Evolutionary conservation across 2,797 vertebrate genomes (phyloP).

Genomic region (Lindbergichthys nudifrons): DNA sequence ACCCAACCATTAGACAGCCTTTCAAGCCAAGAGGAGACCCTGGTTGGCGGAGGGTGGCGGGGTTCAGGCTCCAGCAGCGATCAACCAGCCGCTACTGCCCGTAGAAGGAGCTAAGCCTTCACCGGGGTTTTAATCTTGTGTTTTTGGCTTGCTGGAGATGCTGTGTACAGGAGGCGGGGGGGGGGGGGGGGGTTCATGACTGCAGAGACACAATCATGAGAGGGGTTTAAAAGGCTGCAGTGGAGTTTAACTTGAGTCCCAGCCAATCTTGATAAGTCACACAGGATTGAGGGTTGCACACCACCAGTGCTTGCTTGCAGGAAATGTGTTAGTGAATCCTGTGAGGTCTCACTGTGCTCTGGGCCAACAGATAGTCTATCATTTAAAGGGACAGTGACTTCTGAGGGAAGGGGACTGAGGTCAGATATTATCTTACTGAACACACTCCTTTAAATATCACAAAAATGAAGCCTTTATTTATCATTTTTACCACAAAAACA

Average conservation of each 20-base stretch:
- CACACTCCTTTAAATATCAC: neutral
- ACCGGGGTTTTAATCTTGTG: constrained; percentile 65
- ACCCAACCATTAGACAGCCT: constrained; percentile 22
- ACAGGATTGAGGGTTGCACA: constrained; percentile 47
- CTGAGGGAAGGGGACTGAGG: neutral
- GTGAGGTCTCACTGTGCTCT: constrained; percentile 3
- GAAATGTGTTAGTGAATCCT: constrained; percentile 48
- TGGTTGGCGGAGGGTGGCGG: constrained; percentile 42
- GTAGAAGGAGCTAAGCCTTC: constrained; percentile 71
- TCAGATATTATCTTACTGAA: constrained; percentile 13
- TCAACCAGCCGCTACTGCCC: constrained; percentile 63
- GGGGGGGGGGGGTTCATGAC: constrained; percentile 20
- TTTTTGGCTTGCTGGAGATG: constrained; percentile 47
- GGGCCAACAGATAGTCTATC: constrained; percentile 5
- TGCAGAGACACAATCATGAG: constrained; percentile 57
- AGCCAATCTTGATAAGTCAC: constrained; percentile 76
- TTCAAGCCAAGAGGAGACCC: constrained; percentile 23
- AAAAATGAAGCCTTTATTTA: neutral
- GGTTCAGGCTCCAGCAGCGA: constrained; percentile 61
- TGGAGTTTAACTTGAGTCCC: constrained; percentile 54
- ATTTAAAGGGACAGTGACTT: neutral
- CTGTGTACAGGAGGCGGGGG: constrained; percentile 17
- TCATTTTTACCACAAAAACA: neutral
- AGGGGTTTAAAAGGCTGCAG: constrained; percentile 46
- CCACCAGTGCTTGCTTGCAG: constrained; percentile 16